These are phyloP conservation scores for Eunapius fragilis DNA, from an alignment of 37 sponge, comb jelly and placozoan species.

Conservation along the genomic window DNA sequence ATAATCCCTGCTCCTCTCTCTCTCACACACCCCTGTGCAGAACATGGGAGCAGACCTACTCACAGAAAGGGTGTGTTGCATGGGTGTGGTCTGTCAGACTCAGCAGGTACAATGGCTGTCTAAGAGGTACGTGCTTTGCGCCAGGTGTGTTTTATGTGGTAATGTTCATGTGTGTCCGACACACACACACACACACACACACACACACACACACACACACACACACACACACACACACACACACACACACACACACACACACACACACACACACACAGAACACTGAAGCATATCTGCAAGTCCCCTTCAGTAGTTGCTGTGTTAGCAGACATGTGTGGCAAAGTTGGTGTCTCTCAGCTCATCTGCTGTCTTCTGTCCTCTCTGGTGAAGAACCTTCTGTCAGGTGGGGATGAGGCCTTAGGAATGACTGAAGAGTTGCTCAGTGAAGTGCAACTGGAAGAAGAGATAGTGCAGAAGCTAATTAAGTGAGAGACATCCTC, in stretches of 20 bases:
- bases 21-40: constrained; percentile 25
- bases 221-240: neutral
- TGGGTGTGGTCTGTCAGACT: constrained; percentile 42
- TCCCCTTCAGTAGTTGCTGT: neutral
- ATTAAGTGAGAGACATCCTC: constrained; percentile 11
- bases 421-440: neutral
- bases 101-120: constrained; percentile 28
- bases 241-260: neutral
- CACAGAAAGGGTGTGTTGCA: constrained; percentile 41
- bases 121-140: constrained; percentile 27
- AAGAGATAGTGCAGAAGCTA: constrained; percentile 4
- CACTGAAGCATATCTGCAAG: constrained; percentile 26
- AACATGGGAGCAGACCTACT: constrained; percentile 30
- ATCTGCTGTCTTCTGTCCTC: constrained; percentile 13
- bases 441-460: constrained; percentile 20
- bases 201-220: neutral
- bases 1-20: neutral
- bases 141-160: neutral
- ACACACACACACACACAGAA: constrained; percentile 2
- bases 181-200: neutral
- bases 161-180: neutral
- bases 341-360: constrained; percentile 28
- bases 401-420: neutral
- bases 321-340: constrained; percentile 15
- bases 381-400: constrained; percentile 13